Base-by-base conservation (phyloP, 2,113 vertebrate species). In the Oryctolagus cuniculus region DNA sequence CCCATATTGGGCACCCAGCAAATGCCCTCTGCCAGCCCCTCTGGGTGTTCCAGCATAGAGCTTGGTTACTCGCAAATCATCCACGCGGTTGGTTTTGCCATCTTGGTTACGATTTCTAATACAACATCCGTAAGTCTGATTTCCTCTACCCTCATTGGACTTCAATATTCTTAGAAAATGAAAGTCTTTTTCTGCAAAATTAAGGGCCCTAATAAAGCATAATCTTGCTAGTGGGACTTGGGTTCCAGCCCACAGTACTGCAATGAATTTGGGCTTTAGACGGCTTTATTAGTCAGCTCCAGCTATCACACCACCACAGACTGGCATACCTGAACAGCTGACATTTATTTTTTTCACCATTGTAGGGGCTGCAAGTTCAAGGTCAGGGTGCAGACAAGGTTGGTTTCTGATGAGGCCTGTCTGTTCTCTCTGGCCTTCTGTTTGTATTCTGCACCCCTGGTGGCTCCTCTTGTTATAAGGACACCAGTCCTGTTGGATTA, bases 141-240 rank as follows among this genome's bases (percentile, higher is more conserved):
- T 31, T 77, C 55, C 55, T 58, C 9, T 58, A 15, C 19, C 55
- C 66, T 34, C 27, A 51, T 7, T 49, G 29, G 89, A 49, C 21
- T 89, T 77, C 36, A n/a, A n/a, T 89, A 93, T 94, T 93, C 58
- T 88, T 90, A 34, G 77, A 83, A 84, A 77, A 80, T 27, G 19
- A 6, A 64, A 72, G 36, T 31, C 13, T 69, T 36, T 70, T 80
- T 70, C 80, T 73, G 38, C 3, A 83, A 34, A 27, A 84, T 24
- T 69, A 93, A 22, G 27, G 69, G 74, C 31, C 61, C 91, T 49
- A 5, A 34, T 86, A 70, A 90, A 78, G n/a, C 1, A 24, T 58
- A 16, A 44, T 85, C 86, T 78, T 73, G 29, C 63, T 72, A 77
- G 8, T 78, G 61, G 49, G 8, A 10, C 22, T 55, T 55, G 10